phyloP scores from a whole-genome alignment of 2,113 vertebrate species.

The Sprattus sprattus region DNA sequence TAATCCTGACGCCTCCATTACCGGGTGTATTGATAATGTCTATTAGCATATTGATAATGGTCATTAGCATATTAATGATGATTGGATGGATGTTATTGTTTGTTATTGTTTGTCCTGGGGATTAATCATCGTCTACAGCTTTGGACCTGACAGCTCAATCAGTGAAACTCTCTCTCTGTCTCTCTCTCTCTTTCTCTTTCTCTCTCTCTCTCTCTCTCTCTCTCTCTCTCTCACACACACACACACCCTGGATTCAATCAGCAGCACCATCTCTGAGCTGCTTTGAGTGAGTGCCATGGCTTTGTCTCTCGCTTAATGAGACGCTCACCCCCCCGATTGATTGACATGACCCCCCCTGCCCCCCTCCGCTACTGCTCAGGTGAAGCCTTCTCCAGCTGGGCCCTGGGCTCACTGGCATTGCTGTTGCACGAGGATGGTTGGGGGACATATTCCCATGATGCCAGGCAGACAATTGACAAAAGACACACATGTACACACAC shows the following conservation, averaged over 20 bases:
- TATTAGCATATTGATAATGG: slow-evolving; percentile 83
- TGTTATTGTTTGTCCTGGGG: slow-evolving; percentile 91
- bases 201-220: slow-evolving; percentile 65
- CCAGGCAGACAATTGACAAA: slow-evolving; percentile 79
- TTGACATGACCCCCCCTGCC: slow-evolving; percentile 86
- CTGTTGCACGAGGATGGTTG: slow-evolving; percentile 71
- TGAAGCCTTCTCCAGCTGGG: slow-evolving; percentile 89
- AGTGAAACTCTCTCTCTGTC: background rate
- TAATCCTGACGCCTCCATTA: slow-evolving; percentile 87
- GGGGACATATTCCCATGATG: slow-evolving; percentile 71
- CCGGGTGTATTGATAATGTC: slow-evolving; percentile 81
- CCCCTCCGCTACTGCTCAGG: slow-evolving; percentile 75
- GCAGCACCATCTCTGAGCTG: slow-evolving; percentile 70
- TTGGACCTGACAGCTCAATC: slow-evolving; percentile 98
- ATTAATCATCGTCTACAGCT: slow-evolving; percentile 99
- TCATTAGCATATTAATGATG: slow-evolving; percentile 99
- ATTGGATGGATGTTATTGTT: slow-evolving; percentile 98
- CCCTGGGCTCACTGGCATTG: slow-evolving; percentile 74
- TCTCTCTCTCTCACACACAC: slow-evolving; percentile 71
- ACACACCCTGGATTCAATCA: slow-evolving; percentile 69
- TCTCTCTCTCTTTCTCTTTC: background rate
- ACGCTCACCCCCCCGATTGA: slow-evolving; percentile 65
- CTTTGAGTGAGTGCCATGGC: slow-evolving; percentile 32
- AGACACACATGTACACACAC: slow-evolving; percentile 43
- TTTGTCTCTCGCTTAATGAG: slow-evolving; percentile 52